Evolutionary conservation across 2,888 invertebrate genomes (phyloP), one percentile per base, ranked within the genome.

Genomic region (Agrochola circellaris): DNA sequence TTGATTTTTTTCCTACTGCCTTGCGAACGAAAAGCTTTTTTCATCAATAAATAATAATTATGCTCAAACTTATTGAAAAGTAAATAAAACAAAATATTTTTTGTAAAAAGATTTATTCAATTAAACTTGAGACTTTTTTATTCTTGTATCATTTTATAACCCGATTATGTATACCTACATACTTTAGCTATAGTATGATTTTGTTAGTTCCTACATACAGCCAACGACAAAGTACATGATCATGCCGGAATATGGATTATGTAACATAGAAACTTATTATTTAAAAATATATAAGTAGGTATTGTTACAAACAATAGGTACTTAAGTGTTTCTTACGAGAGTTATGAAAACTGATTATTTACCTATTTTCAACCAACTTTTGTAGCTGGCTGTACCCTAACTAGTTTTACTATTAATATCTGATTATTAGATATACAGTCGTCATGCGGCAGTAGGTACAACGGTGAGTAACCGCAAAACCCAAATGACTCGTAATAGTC

Each of bases 61-160:
- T 80, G 87, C 87, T 86, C 86, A 87, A 87, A 81, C 62, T 67
- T 73, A 68, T 58, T 69, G 23, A 80, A 76, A 75, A 17, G 15
- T 70, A 74, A 20, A 58, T 75, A 65, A 51, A 65, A 62, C 20
- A 69, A 76, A 64, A 75, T 87, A 84, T 81, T 83, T 87, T 82
- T 86, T 88, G 87, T 85, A 81, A 76, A 71, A 84, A 73, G 30
- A 80, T 81, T 77, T 87, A 82, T 88, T 86, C 51, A 68, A 87
- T 58, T 88, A 88, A 85, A 87, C 60, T 79, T 81, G 61, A 23
- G 15, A 71, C 60, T 73, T 79, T 77, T 75, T 67, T 26, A 65
- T 30, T n/a, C 17, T 65, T 69, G 64, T 85, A 48, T 87, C 7
- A 76, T 87, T 83, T 79, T 30, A 54, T 26, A 26, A 34, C 34